phyloP scores from a whole-genome alignment of 1,140 invertebrate species.

The Drosophila elegans region DNA sequence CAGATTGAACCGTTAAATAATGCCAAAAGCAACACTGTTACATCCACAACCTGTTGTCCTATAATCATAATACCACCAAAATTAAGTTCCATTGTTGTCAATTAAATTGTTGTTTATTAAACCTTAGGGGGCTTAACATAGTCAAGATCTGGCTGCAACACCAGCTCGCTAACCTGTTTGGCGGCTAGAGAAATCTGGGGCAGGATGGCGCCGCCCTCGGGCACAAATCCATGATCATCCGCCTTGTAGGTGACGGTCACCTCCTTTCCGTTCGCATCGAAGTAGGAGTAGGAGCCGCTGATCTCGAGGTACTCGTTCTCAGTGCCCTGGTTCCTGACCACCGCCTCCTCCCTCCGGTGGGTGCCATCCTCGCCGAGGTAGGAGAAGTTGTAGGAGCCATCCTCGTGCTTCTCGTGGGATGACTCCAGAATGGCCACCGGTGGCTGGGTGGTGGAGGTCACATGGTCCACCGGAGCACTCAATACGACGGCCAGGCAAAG shows the following conservation, averaged over 20 bases:
- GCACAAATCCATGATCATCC: constrained; percentile 77
- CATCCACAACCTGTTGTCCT: no score
- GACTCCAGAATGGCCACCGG: constrained; percentile 73
- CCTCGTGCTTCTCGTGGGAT: constrained; percentile 55
- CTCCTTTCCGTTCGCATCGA: constrained; percentile 74
- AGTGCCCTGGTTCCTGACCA: constrained; percentile 63
- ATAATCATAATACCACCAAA: not conserved
- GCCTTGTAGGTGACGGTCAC: constrained; percentile 76
- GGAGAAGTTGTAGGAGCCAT: constrained; percentile 77
- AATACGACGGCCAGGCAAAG: constrained; percentile 37
- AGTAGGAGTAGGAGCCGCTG: constrained; percentile 73
- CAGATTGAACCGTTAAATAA: no score
- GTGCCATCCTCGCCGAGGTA: constrained; percentile 75
- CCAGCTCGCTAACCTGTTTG: constrained; percentile 59
- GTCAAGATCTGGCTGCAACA: constrained; percentile 45
- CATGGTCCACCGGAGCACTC: constrained; percentile 45
- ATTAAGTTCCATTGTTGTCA: not conserved
- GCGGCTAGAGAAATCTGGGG: constrained; percentile 69
- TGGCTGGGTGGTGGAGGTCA: constrained; percentile 23
- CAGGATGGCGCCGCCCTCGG: constrained; percentile 68
- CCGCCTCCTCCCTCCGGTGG: constrained; percentile 67
- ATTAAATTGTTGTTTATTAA: constrained; percentile 33
- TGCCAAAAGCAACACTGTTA: no score
- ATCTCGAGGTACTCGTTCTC: constrained; percentile 71
- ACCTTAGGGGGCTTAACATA: constrained; percentile 59